These are phyloP conservation scores for Nomia melanderi DNA, from an alignment of 1,140 invertebrate species.

Conservation along the genomic window DNA sequence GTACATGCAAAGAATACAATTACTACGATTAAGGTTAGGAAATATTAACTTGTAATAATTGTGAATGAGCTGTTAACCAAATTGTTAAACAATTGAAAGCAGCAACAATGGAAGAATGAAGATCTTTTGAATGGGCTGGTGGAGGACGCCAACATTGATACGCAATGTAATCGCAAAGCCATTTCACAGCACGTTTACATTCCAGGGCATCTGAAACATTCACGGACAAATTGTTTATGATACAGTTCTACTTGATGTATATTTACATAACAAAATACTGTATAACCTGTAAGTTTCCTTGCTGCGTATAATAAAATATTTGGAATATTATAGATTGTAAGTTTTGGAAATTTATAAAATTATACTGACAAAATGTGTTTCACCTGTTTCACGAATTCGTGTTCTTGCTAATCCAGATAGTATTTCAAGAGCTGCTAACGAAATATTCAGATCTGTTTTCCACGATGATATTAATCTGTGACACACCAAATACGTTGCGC, in stretches of 20 bases:
- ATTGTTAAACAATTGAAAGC: conserved; percentile 95
- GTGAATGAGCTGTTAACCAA: conserved; percentile 95
- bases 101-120: conserved; percentile 98
- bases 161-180: conserved; percentile 98
- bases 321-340: conserved; percentile 35
- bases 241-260: background rate
- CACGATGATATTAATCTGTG: conserved; percentile 96
- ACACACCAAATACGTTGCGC: conserved; percentile 95
- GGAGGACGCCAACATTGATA: conserved; percentile 97
- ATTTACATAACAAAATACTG: conserved; percentile 26
- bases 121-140: conserved; percentile 96
- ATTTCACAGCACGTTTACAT: conserved; percentile 96
- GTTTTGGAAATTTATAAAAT: conserved; percentile 27
- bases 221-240: conserved; percentile 23
- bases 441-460: conserved; percentile 97
- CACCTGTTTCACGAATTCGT: conserved; percentile 92
- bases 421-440: conserved; percentile 95
- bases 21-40: background rate
- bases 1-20: too few species aligned
- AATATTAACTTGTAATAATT: conserved; percentile 84
- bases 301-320: conserved; percentile 72
- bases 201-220: conserved; percentile 87
- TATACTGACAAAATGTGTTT: conserved; percentile 40
- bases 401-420: conserved; percentile 93
- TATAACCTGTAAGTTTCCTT: conserved; percentile 78